These are phyloP conservation scores for Cladopsammia gracilis DNA, from an alignment of 64 coral and sea anemone genomes.

Conservation along the genomic window DNA sequence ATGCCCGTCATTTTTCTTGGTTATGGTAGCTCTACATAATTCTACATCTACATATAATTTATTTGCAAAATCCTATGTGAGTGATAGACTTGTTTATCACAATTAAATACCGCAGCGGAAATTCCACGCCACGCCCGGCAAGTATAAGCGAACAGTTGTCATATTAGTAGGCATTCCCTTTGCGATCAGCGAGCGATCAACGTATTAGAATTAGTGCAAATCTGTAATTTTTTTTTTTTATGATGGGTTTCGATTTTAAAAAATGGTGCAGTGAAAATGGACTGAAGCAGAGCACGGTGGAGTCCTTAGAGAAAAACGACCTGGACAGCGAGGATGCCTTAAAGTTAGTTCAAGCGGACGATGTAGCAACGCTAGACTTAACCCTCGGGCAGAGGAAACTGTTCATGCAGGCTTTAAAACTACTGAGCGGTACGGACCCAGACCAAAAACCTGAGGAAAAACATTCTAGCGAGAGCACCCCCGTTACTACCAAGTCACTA, in stretches of 20 bases:
- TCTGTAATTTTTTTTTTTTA: no score
- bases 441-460: neutral
- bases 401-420: neutral
- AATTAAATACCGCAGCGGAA: no score
- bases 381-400: constrained; percentile 32
- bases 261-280: neutral
- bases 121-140: no score
- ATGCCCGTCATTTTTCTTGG: no score
- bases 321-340: constrained; percentile 27
- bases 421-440: neutral
- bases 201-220: no score
- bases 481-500: constrained; percentile 25
- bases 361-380: neutral
- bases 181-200: no score
- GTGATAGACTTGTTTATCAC: no score
- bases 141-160: no score
- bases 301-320: constrained; percentile 3
- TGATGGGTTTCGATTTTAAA: neutral
- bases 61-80: no score
- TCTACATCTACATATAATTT: no score
- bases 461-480: constrained; percentile 5
- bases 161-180: no score
- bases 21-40: no score
- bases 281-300: neutral
- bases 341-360: neutral